Percentiles rank a stretch among this genome's conserved stretches.
These are phyloP conservation scores for Nibea coibor DNA, from an alignment of 2,113 vertebrate genomes.

Conservation along the genomic window DNA sequence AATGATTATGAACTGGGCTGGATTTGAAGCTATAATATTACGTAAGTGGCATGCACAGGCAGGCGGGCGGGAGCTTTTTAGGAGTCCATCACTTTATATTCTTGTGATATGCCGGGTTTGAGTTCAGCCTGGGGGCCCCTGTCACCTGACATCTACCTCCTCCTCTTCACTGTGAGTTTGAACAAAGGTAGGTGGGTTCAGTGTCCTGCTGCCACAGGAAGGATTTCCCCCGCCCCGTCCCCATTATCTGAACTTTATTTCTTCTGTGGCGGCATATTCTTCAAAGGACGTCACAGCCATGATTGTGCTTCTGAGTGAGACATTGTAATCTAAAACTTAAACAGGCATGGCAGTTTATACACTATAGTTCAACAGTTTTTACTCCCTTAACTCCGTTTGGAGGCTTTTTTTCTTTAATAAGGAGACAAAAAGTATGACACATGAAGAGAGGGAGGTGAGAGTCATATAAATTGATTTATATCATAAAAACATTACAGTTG, in stretches of 20 bases:
- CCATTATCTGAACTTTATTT: neutral
- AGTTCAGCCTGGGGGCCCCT: neutral
- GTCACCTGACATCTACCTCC: conserved; percentile 1
- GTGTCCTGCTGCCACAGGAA: neutral
- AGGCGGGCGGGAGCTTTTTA: neutral
- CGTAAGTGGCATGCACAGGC: neutral
- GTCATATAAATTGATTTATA: no score
- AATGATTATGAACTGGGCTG: conserved; percentile 15
- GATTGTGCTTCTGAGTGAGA: neutral
- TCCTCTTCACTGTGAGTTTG: conserved; percentile 18
- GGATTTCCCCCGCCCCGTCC: neutral
- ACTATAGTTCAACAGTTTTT: neutral
- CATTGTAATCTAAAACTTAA: neutral
- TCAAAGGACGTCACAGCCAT: neutral
- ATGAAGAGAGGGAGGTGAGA: no score
- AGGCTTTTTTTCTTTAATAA: no score
- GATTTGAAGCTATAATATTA: conserved; percentile 11
- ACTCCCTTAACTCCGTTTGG: no score
- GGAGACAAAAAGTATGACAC: no score
- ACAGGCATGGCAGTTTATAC: neutral
- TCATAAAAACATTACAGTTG: no score
- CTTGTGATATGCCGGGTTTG: neutral
- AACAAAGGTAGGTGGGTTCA: conserved; percentile 12
- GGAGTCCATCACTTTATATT: neutral
- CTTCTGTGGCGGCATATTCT: neutral